Conservation (phyloP, 2,888 invertebrate species). For the Agrochola circellaris region DNA sequence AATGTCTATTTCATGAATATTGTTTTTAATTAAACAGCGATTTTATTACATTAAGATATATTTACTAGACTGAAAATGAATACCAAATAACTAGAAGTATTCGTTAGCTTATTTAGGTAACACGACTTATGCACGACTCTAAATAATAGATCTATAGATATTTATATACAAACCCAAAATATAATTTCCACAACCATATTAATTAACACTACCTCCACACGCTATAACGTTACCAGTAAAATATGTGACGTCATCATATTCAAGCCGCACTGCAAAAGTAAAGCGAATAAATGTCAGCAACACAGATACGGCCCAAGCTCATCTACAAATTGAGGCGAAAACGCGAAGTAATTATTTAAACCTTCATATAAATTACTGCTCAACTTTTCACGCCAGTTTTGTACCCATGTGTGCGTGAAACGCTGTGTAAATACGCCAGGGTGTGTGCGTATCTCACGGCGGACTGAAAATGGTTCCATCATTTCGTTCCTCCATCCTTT, state of each 20-base stretch:
- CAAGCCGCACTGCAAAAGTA: conserved; percentile 76
- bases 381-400: conserved; percentile 87
- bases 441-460: conserved; percentile 80
- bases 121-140: not conserved
- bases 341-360: conserved; percentile 90
- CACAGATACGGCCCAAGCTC: conserved; percentile 82
- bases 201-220: conserved; percentile 55
- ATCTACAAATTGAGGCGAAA: conserved; percentile 91
- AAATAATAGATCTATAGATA: not conserved
- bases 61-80: not conserved
- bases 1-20: not conserved
- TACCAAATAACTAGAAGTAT: not conserved
- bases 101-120: not conserved
- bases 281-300: conserved; percentile 83
- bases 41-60: not conserved
- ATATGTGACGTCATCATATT: conserved; percentile 71
- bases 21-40: not conserved
- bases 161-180: conserved; percentile 15
- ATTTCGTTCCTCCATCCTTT: conserved; percentile 88
- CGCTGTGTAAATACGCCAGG: conserved; percentile 66
- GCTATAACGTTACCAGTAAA: conserved; percentile 63
- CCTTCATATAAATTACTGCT: conserved; percentile 91
- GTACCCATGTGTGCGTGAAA: conserved; percentile 76
- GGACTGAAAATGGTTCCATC: conserved; percentile 89
- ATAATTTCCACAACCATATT: conserved; percentile 33